Evolutionary conservation across 1,140 invertebrate genomes (phyloP).

Genomic region (Melipona quadrifasciata): DNA sequence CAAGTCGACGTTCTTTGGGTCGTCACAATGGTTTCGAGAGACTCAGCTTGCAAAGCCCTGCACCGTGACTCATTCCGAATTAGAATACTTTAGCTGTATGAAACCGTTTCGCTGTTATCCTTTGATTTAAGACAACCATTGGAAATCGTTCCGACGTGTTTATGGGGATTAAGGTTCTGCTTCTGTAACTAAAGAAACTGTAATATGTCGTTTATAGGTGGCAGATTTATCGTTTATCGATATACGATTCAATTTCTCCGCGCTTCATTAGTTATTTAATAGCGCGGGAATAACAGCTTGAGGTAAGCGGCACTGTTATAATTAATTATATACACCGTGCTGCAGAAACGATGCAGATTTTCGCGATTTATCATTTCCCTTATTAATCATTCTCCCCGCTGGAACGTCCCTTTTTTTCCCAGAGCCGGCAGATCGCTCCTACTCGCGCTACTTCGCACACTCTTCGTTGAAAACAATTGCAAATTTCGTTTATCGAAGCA

Average conservation of each 20-base stretch:
- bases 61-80: neutral
- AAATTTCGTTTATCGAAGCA: no score
- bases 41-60: neutral
- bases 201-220: neutral
- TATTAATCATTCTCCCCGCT: neutral
- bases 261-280: slow-evolving; percentile 13
- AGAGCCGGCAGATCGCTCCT: neutral
- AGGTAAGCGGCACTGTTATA: neutral
- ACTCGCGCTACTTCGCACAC: neutral
- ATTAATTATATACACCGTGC: neutral
- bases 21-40: neutral
- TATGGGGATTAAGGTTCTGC: neutral
- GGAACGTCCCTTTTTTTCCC: neutral
- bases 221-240: neutral
- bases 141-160: neutral
- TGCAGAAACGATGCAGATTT: neutral
- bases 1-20: neutral
- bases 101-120: neutral
- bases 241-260: slow-evolving; percentile 15
- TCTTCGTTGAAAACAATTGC: no score
- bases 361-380: neutral
- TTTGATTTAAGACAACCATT: neutral
- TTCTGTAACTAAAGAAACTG: neutral
- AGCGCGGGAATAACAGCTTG: neutral
- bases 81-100: neutral